Evolutionary conservation across 2,888 invertebrate genomes (phyloP).

Genomic region (Nomada ruficornis): DNA sequence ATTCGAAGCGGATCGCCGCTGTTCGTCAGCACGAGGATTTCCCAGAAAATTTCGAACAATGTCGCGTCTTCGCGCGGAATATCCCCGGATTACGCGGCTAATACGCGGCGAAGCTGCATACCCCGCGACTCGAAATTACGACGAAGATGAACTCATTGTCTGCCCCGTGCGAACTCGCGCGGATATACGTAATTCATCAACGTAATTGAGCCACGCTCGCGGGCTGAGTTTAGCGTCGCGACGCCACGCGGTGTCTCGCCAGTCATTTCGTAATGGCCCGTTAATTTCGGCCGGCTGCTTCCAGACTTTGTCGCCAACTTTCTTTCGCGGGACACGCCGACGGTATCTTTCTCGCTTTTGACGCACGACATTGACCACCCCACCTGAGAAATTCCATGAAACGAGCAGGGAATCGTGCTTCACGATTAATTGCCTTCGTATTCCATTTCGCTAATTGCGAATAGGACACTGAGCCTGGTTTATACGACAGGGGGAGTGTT

Average conservation of each 20-base stretch:
- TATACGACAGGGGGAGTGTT: background rate
- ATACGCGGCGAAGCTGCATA: slow-evolving; percentile 27
- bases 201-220: slow-evolving; percentile 74
- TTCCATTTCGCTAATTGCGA: slow-evolving; percentile 43
- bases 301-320: slow-evolving; percentile 59
- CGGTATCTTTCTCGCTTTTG: background rate
- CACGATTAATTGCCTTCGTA: slow-evolving; percentile 34
- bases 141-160: slow-evolving; percentile 76
- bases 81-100: slow-evolving; percentile 28
- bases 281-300: slow-evolving; percentile 74
- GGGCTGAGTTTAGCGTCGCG: slow-evolving; percentile 56
- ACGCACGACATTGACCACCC: slow-evolving; percentile 45
- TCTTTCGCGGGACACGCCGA: slow-evolving; percentile 21
- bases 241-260: slow-evolving; percentile 56
- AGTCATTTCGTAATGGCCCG: slow-evolving; percentile 74
- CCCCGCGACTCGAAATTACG: slow-evolving; percentile 50
- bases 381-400: slow-evolving; percentile 16
- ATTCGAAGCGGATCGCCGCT: background rate
- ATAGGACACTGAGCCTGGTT: background rate
- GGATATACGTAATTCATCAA: slow-evolving; percentile 76
- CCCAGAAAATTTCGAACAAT: slow-evolving; percentile 15
- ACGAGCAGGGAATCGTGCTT: background rate
- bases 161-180: slow-evolving; percentile 41
- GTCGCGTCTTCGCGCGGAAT: slow-evolving; percentile 7
- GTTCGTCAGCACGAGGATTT: background rate